Conservation (phyloP, 2,113 vertebrate species). For the Hyaena hyaena region DNA sequence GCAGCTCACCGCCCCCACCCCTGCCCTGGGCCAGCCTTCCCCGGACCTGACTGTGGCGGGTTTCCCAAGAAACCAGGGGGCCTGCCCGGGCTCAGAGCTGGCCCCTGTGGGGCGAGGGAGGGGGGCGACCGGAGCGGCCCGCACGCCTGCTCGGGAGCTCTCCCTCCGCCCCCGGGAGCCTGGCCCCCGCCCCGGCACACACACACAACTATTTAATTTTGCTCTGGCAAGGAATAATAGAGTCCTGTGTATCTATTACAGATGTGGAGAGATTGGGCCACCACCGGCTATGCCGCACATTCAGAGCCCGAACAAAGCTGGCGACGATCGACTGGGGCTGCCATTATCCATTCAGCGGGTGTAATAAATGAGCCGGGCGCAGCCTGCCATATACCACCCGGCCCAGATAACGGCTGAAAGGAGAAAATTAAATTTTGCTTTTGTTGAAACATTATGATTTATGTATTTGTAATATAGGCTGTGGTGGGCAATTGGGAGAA, state of each 20-base stretch:
- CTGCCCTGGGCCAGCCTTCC: too few relatives aligned
- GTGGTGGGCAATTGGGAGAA: constrained; percentile 88
- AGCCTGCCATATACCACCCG: constrained; percentile 93
- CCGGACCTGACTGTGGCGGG: rapidly evolving
- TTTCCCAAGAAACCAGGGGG: background rate
- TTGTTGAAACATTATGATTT: constrained; percentile 99
- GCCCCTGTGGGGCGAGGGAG: rapidly evolving
- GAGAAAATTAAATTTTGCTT: constrained; percentile 99
- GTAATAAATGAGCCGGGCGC: constrained; percentile 96
- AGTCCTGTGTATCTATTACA: constrained; percentile 91
- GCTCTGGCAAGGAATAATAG: constrained; percentile 91
- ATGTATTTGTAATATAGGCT: constrained; percentile 97
- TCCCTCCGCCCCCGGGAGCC: background rate
- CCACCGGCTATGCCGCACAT: constrained; percentile 87
- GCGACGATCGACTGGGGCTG: constrained; percentile 92
- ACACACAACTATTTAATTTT: constrained; percentile 87
- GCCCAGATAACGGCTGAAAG: constrained; percentile 96
- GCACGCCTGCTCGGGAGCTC: background rate
- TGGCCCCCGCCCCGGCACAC: constrained; percentile 61
- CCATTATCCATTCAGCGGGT: constrained; percentile 96
- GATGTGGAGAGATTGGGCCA: constrained; percentile 91
- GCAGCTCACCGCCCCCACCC: background rate
- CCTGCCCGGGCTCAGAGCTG: rapidly evolving
- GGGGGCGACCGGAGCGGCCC: rapidly evolving
- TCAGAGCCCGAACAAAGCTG: constrained; percentile 92